Conservation (phyloP, 2,888 invertebrate genomes). For the Imbricaverruca yamaguchii region DNA sequence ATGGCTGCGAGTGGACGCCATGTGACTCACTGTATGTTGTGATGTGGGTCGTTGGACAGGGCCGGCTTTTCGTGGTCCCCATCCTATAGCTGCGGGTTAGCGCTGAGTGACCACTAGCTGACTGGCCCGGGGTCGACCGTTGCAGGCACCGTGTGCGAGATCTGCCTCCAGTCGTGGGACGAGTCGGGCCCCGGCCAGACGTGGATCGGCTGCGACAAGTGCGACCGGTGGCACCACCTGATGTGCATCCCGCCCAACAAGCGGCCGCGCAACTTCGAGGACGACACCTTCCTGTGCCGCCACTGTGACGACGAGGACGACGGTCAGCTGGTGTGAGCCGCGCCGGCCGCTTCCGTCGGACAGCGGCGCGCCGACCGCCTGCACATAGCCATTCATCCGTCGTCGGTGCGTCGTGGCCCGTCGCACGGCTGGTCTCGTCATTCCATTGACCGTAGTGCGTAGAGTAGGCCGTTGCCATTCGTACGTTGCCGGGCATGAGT, state of each 20-base stretch:
- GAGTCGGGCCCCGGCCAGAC: constrained; percentile 20
- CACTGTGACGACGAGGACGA: constrained; percentile 21
- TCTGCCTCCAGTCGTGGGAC: constrained; percentile 22
- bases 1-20: no score
- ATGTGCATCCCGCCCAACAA: constrained; percentile 21
- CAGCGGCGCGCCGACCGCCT: not conserved
- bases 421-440: not conserved
- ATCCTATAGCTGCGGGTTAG: no score
- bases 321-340: not conserved
- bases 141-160: constrained; percentile 21
- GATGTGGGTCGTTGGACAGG: no score
- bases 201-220: constrained; percentile 21
- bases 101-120: no score
- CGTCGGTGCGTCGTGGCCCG: not conserved
- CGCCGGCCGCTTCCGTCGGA: not conserved
- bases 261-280: constrained; percentile 23
- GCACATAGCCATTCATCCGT: not conserved
- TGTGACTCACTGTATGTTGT: no score
- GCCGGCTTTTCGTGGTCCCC: no score
- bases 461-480: constrained; percentile 18
- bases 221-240: constrained; percentile 22
- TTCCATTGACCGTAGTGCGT: constrained; percentile 14
- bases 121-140: no score
- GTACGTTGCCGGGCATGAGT: not conserved
- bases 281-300: constrained; percentile 22